Evolutionary conservation across 2,113 vertebrate species (phyloP), one percentile per base, ranked within the genome.

Genomic region (Poecile atricapillus): DNA sequence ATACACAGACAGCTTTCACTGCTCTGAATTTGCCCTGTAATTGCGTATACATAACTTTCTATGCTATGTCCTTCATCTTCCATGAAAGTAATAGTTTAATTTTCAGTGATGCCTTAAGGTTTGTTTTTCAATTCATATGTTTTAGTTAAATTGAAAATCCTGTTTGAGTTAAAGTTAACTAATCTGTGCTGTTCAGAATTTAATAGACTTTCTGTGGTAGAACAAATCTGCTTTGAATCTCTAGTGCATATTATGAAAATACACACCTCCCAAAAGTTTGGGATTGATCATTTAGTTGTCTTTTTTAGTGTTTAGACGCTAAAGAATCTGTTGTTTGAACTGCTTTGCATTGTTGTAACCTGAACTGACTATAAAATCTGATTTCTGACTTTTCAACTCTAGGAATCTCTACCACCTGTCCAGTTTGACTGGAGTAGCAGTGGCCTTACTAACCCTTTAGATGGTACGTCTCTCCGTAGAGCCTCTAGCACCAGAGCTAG

Each of bases 401-500:
- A 99, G 99, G 99, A 98, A 98, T 98, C 96, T 95, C 98, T 98
- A 95, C 97, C 98, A 97, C 98, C 98, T 97, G 98, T 98, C 97
- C 98, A 98, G 98, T 98, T 98, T 98, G 98, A 99, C 98, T 99
- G 99, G 99, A 99, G 98, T 98, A 99, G 98, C 98, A 99, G 99
- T 98, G 98, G 99, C 98, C 99, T 99, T 99, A 99, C 99, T 98
- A 99, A 99, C 98, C 99, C 99, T 98, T 98, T 99, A 99, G 99
- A 98, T 97, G 99, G 99, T 99, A 99, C 97, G 98, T 99, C 98
- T 98, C 98, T 98, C 97, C 98, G 97, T 98, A 98, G 98, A 98
- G 98, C 98, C 97, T 98, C 99, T 98, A 98, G 98, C 98, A 98
- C 98, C 98, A 98, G 98, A 98, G 98, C 96, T 97, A 98, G 98